Conservation (phyloP, 2,113 vertebrate genomes). For the Hemibagrus wyckioides region DNA sequence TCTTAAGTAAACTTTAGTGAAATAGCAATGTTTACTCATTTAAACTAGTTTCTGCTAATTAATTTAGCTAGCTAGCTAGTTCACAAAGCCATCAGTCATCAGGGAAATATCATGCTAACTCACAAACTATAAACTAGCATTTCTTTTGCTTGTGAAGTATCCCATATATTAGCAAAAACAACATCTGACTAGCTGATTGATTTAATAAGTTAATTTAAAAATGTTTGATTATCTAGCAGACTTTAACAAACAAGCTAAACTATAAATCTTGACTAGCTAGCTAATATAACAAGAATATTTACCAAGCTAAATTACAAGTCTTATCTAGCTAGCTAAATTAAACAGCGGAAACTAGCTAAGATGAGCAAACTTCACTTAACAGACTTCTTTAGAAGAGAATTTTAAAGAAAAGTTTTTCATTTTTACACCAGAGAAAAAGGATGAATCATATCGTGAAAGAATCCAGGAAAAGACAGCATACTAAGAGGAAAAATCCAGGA, state of each 20-base stretch:
- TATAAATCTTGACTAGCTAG: background rate
- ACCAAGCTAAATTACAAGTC: background rate
- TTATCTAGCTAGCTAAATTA: background rate
- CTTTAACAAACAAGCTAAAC: no score
- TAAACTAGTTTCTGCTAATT: no score
- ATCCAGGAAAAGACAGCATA: background rate
- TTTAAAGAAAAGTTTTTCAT: background rate
- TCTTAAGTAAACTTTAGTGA: no score
- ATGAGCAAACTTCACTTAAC: background rate
- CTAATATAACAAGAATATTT: background rate
- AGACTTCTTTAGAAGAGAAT: background rate
- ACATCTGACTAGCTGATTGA: no score
- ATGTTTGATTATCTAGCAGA: no score
- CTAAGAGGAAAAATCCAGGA: no score
- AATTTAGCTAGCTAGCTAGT: background rate
- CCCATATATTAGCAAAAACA: background rate
- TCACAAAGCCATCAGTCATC: background rate
- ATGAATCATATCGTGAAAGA: background rate
- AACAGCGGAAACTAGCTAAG: background rate
- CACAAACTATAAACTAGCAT: no score
- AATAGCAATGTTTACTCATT: no score
- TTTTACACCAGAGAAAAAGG: background rate
- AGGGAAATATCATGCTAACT: background rate
- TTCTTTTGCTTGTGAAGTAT: background rate
- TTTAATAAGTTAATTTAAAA: no score